Conservation (phyloP, 1,140 invertebrate genomes). For the Nasonia vitripennis region DNA sequence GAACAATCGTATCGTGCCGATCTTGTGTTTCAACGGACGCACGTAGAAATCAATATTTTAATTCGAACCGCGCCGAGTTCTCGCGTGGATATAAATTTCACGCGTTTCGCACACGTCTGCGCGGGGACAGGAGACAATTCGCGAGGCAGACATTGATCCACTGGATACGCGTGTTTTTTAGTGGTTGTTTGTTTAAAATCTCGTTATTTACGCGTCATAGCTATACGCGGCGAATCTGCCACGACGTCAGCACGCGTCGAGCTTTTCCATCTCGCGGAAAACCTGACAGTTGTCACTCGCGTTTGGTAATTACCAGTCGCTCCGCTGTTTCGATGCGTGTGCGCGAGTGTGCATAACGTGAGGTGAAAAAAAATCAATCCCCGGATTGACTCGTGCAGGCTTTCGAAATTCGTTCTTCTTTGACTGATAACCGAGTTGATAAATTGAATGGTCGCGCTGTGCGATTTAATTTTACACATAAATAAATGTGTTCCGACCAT, state of each 20-base stretch:
- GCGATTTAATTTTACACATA: too few relatives aligned
- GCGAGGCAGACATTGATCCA: conserved; percentile 1
- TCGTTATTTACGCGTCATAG: conserved; percentile 55
- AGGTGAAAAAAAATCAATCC: background rate
- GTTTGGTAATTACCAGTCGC: conserved; percentile 34
- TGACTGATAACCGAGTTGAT: too few relatives aligned
- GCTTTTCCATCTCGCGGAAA: conserved; percentile 38
- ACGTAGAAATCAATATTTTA: background rate
- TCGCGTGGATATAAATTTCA: too few relatives aligned
- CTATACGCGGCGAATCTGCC: background rate
- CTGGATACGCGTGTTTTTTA: conserved; percentile 3
- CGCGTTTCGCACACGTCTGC: too few relatives aligned
- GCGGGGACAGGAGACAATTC: background rate
- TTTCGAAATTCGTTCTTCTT: background rate
- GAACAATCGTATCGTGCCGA: too few relatives aligned
- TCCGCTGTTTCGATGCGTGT: background rate
- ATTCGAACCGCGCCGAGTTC: too few relatives aligned
- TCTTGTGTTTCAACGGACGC: too few relatives aligned
- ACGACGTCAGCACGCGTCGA: background rate
- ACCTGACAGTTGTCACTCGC: conserved; percentile 36
- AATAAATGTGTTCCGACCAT: too few relatives aligned
- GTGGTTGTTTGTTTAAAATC: conserved; percentile 49
- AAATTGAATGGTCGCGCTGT: too few relatives aligned
- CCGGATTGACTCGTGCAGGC: background rate
- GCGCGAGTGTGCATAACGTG: too few relatives aligned